Percentiles rank a stretch among this genome's conserved stretches.
Evolutionary conservation across 2,888 invertebrate species (phyloP).

Genomic region (Chrysomela aeneicollis): DNA sequence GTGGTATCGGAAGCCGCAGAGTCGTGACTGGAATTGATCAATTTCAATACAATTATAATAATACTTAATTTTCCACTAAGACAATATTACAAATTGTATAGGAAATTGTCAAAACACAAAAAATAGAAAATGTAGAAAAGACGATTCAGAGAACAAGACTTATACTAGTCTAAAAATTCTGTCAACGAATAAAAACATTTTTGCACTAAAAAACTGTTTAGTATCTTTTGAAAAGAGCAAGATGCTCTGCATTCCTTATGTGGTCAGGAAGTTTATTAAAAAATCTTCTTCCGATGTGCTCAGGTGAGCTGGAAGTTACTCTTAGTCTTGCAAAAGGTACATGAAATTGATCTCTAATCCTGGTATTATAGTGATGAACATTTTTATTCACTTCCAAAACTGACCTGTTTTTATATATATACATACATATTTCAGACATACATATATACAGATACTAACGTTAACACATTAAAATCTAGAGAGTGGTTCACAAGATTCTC

Average conservation of each 20-base stretch:
- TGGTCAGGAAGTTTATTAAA: conserved; percentile 8
- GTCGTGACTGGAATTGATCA: no score
- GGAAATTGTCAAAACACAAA: neutral
- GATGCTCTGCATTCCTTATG: conserved; percentile 1
- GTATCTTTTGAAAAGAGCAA: neutral
- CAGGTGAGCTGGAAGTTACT: conserved; percentile 6
- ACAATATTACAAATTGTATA: neutral
- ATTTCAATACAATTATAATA: no score
- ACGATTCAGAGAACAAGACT: neutral
- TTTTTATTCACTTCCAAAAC: neutral
- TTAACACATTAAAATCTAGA: no score
- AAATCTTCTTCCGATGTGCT: conserved; percentile 9
- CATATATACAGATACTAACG: no score
- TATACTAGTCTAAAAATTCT: neutral
- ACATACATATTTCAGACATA: no score
- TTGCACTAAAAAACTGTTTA: neutral
- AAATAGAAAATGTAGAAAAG: neutral
- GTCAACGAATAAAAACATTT: neutral
- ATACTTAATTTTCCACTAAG: conserved; percentile 1
- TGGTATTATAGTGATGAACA: conserved; percentile 14
- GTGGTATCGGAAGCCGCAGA: no score
- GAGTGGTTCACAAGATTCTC: no score
- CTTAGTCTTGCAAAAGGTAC: conserved; percentile 6
- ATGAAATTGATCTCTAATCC: conserved; percentile 10
- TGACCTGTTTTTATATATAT: conserved; percentile 4